Evolutionary conservation across 2,888 invertebrate species (phyloP).

Genomic region (Lasioglossum leucozonium): DNA sequence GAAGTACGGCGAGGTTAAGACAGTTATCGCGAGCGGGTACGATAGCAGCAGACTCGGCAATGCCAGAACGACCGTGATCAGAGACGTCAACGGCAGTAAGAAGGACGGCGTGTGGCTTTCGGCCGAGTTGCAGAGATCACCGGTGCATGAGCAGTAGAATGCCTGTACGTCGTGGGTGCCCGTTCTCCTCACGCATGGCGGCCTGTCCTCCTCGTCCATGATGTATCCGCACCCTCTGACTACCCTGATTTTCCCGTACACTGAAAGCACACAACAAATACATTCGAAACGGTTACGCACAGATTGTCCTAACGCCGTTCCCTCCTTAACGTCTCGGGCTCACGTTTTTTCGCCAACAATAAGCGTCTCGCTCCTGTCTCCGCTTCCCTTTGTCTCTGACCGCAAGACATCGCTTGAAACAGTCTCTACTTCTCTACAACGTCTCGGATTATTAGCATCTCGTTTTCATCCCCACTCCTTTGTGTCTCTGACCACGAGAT

Average conservation of each 20-base stretch:
- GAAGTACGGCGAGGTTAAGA: constrained; percentile 48
- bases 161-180: constrained; percentile 92
- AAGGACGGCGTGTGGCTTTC: constrained; percentile 68
- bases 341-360: neutral
- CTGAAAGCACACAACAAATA: constrained; percentile 85
- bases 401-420: neutral
- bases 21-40: constrained; percentile 46
- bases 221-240: constrained; percentile 93
- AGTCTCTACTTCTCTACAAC: neutral
- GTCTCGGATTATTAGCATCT: neutral
- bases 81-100: constrained; percentile 65
- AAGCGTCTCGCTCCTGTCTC: neutral
- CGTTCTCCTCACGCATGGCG: constrained; percentile 88
- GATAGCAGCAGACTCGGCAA: constrained; percentile 64
- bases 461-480: neutral
- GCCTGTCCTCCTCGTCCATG: constrained; percentile 87
- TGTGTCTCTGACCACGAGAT: neutral
- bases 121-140: constrained; percentile 90
- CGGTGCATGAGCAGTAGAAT: constrained; percentile 92
- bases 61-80: constrained; percentile 62
- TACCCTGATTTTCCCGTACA: constrained; percentile 90
- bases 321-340: neutral
- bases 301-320: neutral
- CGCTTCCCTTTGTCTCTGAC: neutral
- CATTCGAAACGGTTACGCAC: neutral